Base-by-base conservation (phyloP, 92 coral and sea anemone species). In the Paragorgia papillata region DNA sequence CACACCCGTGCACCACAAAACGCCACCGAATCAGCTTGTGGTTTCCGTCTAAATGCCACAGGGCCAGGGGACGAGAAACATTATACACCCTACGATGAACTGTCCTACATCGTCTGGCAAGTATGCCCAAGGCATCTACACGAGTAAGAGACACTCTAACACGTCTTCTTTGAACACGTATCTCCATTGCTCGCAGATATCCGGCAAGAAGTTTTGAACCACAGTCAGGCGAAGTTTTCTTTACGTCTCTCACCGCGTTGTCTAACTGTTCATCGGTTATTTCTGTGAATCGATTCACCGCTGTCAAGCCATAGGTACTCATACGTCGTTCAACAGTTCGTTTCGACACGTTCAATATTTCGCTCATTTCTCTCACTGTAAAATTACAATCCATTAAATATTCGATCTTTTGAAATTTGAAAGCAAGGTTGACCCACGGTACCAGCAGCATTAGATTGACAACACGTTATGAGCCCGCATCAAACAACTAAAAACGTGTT, bases 41-140 rank as follows among this genome's bases (percentile, higher is more conserved):
- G 71, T 79, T 74, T 35, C 76, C 87, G 48, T 83, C 87, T 20
- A 83, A 9, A 48, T 66, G 74, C 74, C 55, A 66, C 35, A 66
- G 74, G 13, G 55, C 55, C 25, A 66, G 74, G 48, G 74, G 74
- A 7, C 80, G 69, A 46, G 68, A 37, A 57, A 74, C 67, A 74
- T 56, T 74, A 40, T 74, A 74, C 50, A 62, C 66, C 22, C 69
- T 37, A 34, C 80, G 80, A 74, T 74, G 80, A 34, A 74, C 80
- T 22, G 67, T 22, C 54, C 69, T 57, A 56, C 67, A 74, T 29
- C 67, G 49, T 27, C 80, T 58, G 28, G 80, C 69, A 56, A 74
- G 28, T 62, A 74, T 41, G 22, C 55, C 69, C 25, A 74, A 33
- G 40, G 80, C 19, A 62, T 74, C 80, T 56, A 74, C 67, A 28